phyloP scores from a whole-genome alignment of 2,888 invertebrate species.

The Synergus japonicus region DNA sequence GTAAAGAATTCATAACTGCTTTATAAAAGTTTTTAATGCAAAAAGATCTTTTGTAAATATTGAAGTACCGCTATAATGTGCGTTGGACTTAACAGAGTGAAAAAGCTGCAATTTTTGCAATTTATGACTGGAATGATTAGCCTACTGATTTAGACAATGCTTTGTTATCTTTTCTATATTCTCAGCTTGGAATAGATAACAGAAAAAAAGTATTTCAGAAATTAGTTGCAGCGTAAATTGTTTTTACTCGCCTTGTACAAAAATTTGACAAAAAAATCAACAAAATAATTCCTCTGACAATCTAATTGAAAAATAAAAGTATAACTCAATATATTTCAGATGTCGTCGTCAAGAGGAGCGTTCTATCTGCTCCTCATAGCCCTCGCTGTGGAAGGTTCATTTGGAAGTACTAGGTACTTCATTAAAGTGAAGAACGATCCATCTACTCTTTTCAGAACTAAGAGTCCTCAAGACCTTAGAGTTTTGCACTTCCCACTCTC shows the following conservation, averaged over 20 bases:
- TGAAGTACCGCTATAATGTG: slow-evolving; percentile 29
- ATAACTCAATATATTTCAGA: slow-evolving; percentile 61
- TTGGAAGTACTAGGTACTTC: slow-evolving; percentile 44
- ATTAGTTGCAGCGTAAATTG: too few species aligned
- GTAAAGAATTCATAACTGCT: not conserved
- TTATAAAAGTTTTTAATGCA: not conserved
- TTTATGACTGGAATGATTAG: slow-evolving; percentile 30
- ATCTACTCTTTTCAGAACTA: slow-evolving; percentile 60
- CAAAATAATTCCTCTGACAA: not conserved
- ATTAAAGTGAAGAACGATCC: slow-evolving; percentile 60
- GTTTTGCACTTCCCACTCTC: slow-evolving; percentile 53
- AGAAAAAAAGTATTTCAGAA: not conserved
- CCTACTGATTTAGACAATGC: slow-evolving; percentile 30
- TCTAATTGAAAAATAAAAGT: not conserved
- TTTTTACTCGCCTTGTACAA: too few species aligned
- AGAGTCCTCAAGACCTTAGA: slow-evolving; percentile 50
- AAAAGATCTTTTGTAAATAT: slow-evolving; percentile 1
- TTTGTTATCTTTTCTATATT: not conserved
- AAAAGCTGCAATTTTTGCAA: slow-evolving; percentile 23
- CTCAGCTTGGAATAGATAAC: not conserved
- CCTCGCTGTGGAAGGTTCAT: slow-evolving; percentile 46
- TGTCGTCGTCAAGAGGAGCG: slow-evolving; percentile 63
- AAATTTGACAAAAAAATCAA: too few species aligned
- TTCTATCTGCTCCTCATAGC: slow-evolving; percentile 60
- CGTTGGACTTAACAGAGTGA: slow-evolving; percentile 26